These are phyloP conservation scores for Neocloeon triangulifer DNA, from an alignment of 1,140 invertebrate genomes.

Conservation along the genomic window DNA sequence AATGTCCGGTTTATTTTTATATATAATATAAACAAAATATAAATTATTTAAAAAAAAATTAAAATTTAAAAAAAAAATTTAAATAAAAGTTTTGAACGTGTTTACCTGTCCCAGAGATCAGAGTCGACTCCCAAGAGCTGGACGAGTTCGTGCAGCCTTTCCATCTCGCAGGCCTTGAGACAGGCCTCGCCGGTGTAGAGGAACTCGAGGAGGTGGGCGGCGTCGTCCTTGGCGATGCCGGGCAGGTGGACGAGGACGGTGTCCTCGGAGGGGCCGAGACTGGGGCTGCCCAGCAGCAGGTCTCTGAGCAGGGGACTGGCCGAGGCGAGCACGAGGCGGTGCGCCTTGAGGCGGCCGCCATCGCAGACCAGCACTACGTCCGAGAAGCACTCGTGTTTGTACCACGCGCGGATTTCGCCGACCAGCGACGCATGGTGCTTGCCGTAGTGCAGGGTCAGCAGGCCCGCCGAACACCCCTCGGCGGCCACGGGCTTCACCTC, in stretches of 20 bases:
- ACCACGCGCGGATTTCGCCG: conserved; percentile 63
- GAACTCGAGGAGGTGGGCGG: conserved; percentile 56
- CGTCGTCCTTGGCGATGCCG: conserved; percentile 47
- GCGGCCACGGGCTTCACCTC: no score
- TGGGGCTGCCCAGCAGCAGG: conserved; percentile 19
- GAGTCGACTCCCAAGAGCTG: conserved; percentile 63
- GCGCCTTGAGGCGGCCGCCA: conserved; percentile 30
- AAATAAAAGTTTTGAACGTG: no score
- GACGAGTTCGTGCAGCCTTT: conserved; percentile 55
- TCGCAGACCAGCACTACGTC: conserved; percentile 62
- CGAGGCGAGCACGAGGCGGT: conserved; percentile 58
- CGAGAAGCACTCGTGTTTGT: conserved; percentile 50
- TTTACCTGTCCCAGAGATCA: conserved; percentile 24
- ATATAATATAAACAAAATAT: no score
- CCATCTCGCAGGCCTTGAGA: conserved; percentile 50
- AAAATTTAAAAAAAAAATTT: no score
- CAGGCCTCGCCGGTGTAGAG: conserved; percentile 61
- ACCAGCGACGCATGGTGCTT: conserved; percentile 72
- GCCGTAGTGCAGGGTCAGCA: conserved; percentile 70
- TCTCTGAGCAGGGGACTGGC: conserved; percentile 56
- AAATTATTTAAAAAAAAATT: no score
- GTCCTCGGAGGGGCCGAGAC: conserved; percentile 30
- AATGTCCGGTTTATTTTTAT: no score
- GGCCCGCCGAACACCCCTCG: conserved; percentile 28
- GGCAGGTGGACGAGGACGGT: conserved; percentile 51